Evolutionary conservation across 1,140 invertebrate genomes (phyloP), one percentile per base, ranked within the genome.

Genomic region (Heliconius hermathena): DNA sequence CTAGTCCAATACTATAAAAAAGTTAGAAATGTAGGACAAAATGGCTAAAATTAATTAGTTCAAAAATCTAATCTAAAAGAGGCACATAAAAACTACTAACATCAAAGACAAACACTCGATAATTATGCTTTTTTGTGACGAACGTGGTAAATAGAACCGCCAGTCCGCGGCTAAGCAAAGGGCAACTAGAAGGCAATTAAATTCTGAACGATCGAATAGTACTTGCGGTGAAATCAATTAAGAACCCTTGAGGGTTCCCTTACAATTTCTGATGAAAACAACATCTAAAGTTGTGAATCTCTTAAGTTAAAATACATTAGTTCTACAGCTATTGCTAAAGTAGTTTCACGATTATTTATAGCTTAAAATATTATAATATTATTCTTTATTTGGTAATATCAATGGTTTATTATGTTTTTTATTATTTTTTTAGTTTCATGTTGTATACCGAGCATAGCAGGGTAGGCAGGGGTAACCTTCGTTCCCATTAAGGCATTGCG

Each of bases 231-330:
- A 66, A 76, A 70, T 76, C 74, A 76, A 76, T 70, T 76, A 66
- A 66, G 57, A n/a, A 66, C 52, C 57, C 54, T 38, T 36, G 54
- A 41, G 36, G 74, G 57, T 52, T 75, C 18, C 49, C 66, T 66
- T 60, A 76, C 74, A 76, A 66, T 66, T 29, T 66, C 60, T 29
- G 60, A 66, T 66, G 60, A 66, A 66, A 76, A 76, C 74, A 75
- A 75, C 74, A 76, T 60, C 74, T 66, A 33, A 76, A 76, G 74
- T 76, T 76, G 74, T 76, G 57, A 76, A 76, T 66, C 38, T 22
- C 54, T 60, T 54, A 41, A 66, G 57, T 66, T 66, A 38, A 66
- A 60, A 66, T 36, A 66, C 74, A 70, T 76, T 70, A 76, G 57
- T 66, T 26, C 22, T 26, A 66, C 26, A 26, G 26, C 13, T 26